Percentiles rank a stretch among this genome's conserved stretches.
These are phyloP conservation scores for Paguma larvata DNA, from an alignment of 2,797 vertebrate species.

Conservation along the genomic window DNA sequence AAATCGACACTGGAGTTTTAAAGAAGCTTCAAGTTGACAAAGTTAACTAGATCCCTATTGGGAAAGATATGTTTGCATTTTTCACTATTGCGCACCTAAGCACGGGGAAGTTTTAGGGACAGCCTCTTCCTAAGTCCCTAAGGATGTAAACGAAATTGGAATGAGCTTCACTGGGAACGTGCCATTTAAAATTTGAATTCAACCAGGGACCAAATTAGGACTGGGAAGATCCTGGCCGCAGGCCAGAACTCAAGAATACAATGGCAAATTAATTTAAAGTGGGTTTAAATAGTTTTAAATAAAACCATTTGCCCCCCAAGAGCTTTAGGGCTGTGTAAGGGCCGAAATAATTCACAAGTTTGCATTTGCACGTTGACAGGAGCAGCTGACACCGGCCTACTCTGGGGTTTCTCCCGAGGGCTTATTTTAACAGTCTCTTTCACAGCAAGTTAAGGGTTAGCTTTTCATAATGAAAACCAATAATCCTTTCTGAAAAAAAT, in stretches of 20 bases:
- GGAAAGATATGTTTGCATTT: neutral
- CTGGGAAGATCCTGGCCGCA: neutral
- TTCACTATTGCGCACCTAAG: neutral
- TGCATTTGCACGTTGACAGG: neutral
- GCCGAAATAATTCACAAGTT: constrained; percentile 20
- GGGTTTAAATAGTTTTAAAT: constrained; percentile 61
- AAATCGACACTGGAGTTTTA: neutral
- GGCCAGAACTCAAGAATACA: constrained; percentile 46
- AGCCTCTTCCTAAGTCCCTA: neutral
- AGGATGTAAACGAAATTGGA: neutral
- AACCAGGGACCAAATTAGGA: constrained; percentile 31
- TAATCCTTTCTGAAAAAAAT: constrained; percentile 50
- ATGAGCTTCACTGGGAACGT: neutral
- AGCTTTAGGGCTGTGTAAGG: constrained; percentile 37
- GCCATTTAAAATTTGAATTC: neutral
- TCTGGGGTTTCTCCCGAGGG: neutral
- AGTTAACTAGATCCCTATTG: neutral
- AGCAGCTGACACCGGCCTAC: constrained; percentile 55
- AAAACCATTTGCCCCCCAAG: constrained; percentile 9
- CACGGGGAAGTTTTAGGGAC: neutral
- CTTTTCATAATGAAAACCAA: constrained; percentile 57
- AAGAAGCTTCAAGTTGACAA: neutral
- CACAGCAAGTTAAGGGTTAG: neutral
- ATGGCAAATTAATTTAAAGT: constrained; percentile 39
- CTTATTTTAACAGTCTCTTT: constrained; percentile 59